Base-by-base conservation (phyloP, 2,888 invertebrate genomes). In the Orchesellides sinensis region DNA sequence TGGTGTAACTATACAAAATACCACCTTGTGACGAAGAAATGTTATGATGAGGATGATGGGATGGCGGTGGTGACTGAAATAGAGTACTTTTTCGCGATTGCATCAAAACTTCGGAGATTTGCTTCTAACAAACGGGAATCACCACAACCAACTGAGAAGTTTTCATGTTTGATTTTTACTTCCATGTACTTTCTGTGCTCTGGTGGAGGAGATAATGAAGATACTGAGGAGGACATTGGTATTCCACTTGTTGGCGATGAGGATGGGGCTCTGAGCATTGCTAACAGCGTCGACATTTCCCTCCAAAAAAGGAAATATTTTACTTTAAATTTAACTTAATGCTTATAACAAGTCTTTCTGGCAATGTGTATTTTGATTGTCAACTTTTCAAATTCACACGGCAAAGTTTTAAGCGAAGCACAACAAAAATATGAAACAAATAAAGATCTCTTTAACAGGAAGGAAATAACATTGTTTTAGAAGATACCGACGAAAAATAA, bases 121-220 rank as follows among this genome's bases (percentile, higher is more conserved):
- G 77, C 77, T 10, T 77, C 81, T 2, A 40, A n/a, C 17, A 84
- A 47, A 2, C 84, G 65, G 2, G 84, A 84, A 56, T 81, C 81
- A n/a, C n/a, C n/a, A 63, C 81, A 81, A 49, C 82, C 81, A 40
- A 84, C 77, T 4, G 77, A 72, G 29, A 84, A 84, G 35, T 84
- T 84, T 32, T 84, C 84, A 21, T 84, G 84, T 25, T 84, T 84
- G 40, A 84, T 84, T 54, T 84, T 84, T 23, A 84, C 81, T 49
- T 84, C 84, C 84, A 84, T 84, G 81, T 68, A 84, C 40, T 74
- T 74, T 49, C 83, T 61, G 25, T 77, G 78, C 27, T 78, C 72
- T 23, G 72, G 27, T 1, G 63, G 61, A 17, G 79, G 54, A 35
- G 63, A 56, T 0, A 59, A 40, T 14, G 72, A n/a, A 19, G 35